Evolutionary conservation across 2,888 invertebrate species (phyloP).

Genomic region (Agrotis segetum): DNA sequence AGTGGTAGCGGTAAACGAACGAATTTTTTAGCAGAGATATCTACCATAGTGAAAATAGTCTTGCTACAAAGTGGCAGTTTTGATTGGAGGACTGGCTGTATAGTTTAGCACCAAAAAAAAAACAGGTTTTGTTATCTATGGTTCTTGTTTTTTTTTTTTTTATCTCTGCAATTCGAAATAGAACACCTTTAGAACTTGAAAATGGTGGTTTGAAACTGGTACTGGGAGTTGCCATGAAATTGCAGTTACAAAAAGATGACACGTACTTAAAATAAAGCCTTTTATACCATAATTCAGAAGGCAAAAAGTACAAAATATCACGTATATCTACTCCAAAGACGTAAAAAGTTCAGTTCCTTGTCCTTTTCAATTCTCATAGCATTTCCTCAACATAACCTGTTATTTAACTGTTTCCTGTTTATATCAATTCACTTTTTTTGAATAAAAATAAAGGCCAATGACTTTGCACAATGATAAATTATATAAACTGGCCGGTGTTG

Average conservation of each 20-base stretch:
- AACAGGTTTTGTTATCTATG: conserved; percentile 7
- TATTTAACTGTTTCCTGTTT: conserved; percentile 58
- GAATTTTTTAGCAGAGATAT: conserved; percentile 43
- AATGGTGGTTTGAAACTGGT: not conserved
- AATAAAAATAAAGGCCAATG: conserved; percentile 49
- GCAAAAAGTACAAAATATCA: not conserved
- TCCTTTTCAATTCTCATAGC: conserved; percentile 50
- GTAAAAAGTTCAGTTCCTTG: conserved; percentile 25
- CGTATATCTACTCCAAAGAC: conserved; percentile 7
- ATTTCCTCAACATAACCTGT: conserved; percentile 62
- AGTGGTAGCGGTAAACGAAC: conserved; percentile 62
- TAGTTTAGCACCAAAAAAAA: not conserved
- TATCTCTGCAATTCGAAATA: not conserved
- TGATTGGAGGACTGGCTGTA: not conserved
- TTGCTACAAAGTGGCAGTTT: conserved; percentile 9
- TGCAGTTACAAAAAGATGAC: not conserved
- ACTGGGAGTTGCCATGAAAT: no score
- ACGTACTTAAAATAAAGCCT: not conserved
- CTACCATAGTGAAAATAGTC: conserved; percentile 19
- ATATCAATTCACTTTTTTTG: conserved; percentile 41
- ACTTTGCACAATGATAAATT: conserved; percentile 50
- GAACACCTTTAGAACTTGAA: not conserved
- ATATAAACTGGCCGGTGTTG: conserved; percentile 36
- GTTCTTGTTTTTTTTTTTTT: conserved; percentile 3
- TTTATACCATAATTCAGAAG: not conserved